Base-by-base conservation (phyloP, 2,888 invertebrate genomes). In the Drosophila demipolita region DNA sequence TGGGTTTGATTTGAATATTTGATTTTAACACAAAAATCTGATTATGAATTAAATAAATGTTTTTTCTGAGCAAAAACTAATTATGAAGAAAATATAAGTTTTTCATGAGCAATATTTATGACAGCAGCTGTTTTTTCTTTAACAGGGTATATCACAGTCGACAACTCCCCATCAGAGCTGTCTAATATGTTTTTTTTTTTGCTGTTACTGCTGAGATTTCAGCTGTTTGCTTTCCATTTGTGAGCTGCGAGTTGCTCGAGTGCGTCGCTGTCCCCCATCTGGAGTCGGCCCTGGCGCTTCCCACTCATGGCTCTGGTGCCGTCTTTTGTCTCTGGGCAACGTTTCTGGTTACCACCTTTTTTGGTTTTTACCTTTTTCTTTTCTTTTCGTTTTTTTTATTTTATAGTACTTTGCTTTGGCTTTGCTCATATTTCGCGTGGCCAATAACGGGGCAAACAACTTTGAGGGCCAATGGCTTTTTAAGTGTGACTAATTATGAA, bases 401-500 rank as follows among this genome's bases (percentile, higher is more conserved):
- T 9, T 53, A 32, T 50, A n/a, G 48, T 40, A 26, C 36, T 45
- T n/a, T 49, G 73, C 73, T 62, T 61, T 57, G 57, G 70, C 64
- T 67, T 62, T 73, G 74, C 79, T 88, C 84, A 84, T 80, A 80
- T 84, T 86, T 86, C 88, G 78, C 82, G 23, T 58, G 82, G 69
- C 73, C 73, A 83, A 71, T 81, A 87, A 87, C 89, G 83, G 89
- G 71, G 61, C 80, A 66, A 66, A 50, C 66, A 73, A 75, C 78
- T 83, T 82, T 71, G 64, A 75, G 83, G 89, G 87, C 83, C 89
- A 87, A 87, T 87, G 87, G 78, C 89, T 87, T 85, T 83, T 89
- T 80, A 89, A 87, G 87, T 87, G 89, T 89, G 87, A 87, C 86
- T 88, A 87, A 88, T 87, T 87, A 87, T 81, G 87, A 87, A 64